Evolutionary conservation across 1,140 invertebrate genomes (phyloP).

Genomic region (Hycleus phaleratus): DNA sequence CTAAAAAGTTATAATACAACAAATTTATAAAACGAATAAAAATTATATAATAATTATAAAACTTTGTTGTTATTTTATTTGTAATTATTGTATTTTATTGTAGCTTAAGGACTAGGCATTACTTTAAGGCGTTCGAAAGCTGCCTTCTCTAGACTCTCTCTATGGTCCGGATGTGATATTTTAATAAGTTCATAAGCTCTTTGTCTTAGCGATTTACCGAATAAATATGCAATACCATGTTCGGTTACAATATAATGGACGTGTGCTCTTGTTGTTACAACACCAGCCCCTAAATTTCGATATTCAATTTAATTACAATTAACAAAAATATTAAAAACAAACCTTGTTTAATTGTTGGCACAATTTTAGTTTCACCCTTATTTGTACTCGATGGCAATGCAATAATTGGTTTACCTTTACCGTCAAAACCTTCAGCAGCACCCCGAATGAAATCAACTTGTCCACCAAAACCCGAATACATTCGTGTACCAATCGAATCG

Average conservation of each 20-base stretch:
- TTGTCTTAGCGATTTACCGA: slow-evolving; percentile 83
- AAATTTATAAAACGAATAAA: no score
- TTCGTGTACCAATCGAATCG: slow-evolving; percentile 85
- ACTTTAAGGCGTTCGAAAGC: slow-evolving; percentile 81
- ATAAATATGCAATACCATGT: slow-evolving; percentile 82
- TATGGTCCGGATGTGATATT: slow-evolving; percentile 84
- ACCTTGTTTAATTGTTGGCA: slow-evolving; percentile 76
- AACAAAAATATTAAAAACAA: slow-evolving; percentile 24
- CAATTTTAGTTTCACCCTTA: slow-evolving; percentile 84
- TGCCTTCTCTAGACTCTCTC: slow-evolving; percentile 77
- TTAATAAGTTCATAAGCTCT: slow-evolving; percentile 83
- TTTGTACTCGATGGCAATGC: slow-evolving; percentile 81
- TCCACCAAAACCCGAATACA: slow-evolving; percentile 90
- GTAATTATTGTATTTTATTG: slow-evolving; percentile 1
- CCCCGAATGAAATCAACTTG: slow-evolving; percentile 95
- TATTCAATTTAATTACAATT: slow-evolving; percentile 2
- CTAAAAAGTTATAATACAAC: no score
- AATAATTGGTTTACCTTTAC: slow-evolving; percentile 87
- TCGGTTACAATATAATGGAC: slow-evolving; percentile 92
- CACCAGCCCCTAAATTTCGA: slow-evolving; percentile 67
- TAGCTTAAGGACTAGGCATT: slow-evolving; percentile 54
- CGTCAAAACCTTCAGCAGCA: slow-evolving; percentile 82
- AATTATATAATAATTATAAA: no score
- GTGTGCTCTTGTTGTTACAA: slow-evolving; percentile 87
- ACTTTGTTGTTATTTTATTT: not conserved